These are phyloP conservation scores for Canis aureus DNA, from an alignment of 2,113 vertebrate genomes.

Conservation along the genomic window DNA sequence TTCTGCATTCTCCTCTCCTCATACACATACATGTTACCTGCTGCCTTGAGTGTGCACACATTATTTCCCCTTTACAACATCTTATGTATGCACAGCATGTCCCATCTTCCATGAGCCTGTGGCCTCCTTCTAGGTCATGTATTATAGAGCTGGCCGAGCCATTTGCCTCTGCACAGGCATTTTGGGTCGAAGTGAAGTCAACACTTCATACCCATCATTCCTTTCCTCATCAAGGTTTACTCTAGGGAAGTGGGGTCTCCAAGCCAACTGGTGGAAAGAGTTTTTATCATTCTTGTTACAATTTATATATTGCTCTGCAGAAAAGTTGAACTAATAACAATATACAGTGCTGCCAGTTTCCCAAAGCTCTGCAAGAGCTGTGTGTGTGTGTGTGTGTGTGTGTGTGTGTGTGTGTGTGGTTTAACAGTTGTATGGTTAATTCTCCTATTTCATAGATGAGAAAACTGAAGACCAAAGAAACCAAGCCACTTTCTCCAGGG, in stretches of 20 bases:
- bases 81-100: accelerated
- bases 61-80: no score
- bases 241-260: background rate
- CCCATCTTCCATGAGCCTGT: background rate
- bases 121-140: background rate
- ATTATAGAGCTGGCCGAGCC: background rate
- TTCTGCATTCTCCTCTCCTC: background rate
- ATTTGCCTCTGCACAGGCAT: background rate
- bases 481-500: background rate
- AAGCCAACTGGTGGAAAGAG: background rate
- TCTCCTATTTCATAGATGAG: background rate
- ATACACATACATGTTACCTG: background rate
- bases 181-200: background rate
- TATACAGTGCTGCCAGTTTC: background rate
- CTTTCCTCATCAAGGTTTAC: background rate
- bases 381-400: no score
- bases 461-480: background rate
- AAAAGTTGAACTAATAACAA: background rate
- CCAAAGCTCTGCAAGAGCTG: background rate
- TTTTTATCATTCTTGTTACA: background rate
- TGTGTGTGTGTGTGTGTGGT: no score
- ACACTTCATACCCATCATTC: background rate
- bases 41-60: background rate
- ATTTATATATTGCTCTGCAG: background rate
- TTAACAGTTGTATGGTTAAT: background rate